These are phyloP conservation scores for Excalfactoria chinensis DNA, from an alignment of 2,113 vertebrate genomes.

Conservation along the genomic window DNA sequence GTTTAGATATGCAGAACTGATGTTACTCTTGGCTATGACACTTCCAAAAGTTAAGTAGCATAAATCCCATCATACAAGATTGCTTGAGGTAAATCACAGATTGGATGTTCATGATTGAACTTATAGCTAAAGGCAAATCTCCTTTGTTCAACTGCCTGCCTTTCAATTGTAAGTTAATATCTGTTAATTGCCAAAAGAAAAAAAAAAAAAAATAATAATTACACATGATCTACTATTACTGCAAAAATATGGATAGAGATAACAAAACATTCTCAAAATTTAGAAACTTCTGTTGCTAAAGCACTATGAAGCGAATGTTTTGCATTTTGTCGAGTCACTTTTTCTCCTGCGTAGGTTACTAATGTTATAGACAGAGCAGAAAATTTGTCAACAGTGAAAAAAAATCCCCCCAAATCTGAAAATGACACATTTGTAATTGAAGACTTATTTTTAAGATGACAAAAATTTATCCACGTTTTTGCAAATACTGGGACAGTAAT, in stretches of 20 bases:
- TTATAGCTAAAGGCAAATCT: neutral
- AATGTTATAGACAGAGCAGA: neutral
- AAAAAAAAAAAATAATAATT: neutral
- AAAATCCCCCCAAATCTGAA: neutral
- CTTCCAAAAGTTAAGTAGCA: neutral
- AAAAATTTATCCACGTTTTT: fast-evolving
- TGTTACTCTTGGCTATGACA: neutral
- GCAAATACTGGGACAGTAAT: neutral
- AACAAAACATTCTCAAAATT: neutral
- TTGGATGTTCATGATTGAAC: neutral
- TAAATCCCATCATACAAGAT: fast-evolving
- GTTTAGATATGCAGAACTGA: neutral
- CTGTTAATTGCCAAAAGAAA: neutral
- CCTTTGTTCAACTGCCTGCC: neutral
- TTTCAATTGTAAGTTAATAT: neutral
- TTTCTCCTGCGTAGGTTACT: neutral
- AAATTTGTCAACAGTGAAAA: neutral
- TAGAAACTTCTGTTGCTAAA: conserved; percentile 20
- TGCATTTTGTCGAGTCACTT: neutral
- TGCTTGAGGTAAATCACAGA: neutral
- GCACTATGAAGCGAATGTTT: neutral
- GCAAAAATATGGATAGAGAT: neutral
- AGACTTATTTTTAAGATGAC: neutral
- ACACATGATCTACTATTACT: neutral
- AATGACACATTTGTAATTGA: neutral